Percentiles rank a stretch among this genome's conserved stretches.
phyloP scores from a whole-genome alignment of 2,888 invertebrate genomes.

The Hydropsyche betteni region DNA sequence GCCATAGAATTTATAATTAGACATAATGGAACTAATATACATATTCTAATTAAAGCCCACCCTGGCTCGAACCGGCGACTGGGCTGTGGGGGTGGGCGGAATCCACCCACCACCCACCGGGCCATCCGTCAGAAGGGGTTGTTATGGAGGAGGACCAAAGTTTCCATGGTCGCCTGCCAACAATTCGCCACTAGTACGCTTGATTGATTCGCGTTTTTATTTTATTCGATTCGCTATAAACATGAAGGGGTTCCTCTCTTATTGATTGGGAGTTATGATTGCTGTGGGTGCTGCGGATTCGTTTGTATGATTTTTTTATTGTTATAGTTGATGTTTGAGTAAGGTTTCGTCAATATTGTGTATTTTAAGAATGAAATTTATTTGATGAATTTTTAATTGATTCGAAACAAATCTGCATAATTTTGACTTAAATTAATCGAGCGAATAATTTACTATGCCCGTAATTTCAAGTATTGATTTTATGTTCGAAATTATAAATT shows the following conservation, averaged over 20 bases:
- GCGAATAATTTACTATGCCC: too few species aligned
- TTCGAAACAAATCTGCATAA: too few species aligned
- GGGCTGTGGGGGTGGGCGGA: constrained; percentile 62
- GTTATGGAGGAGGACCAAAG: constrained; percentile 55
- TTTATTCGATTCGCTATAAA: constrained; percentile 14
- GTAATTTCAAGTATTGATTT: too few species aligned
- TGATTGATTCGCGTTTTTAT: constrained; percentile 50
- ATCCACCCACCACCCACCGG: constrained; percentile 59
- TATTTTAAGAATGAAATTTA: too few species aligned
- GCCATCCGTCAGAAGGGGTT: constrained; percentile 53
- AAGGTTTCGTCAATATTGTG: too few species aligned
- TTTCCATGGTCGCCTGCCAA: constrained; percentile 49
- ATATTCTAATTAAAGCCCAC: constrained; percentile 53
- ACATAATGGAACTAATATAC: constrained; percentile 53
- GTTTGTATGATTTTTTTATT: not conserved
- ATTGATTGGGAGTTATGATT: too few species aligned
- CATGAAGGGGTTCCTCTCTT: too few species aligned
- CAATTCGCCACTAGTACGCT: constrained; percentile 47
- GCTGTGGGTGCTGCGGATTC: too few species aligned
- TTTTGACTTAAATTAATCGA: too few species aligned
- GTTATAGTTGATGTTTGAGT: not conserved
- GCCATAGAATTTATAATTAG: constrained; percentile 53
- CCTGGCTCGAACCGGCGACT: constrained; percentile 60
- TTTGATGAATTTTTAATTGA: too few species aligned
- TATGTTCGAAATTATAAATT: too few species aligned